Conservation (phyloP, 1,140 invertebrate genomes). For the Papilio dardanus region DNA sequence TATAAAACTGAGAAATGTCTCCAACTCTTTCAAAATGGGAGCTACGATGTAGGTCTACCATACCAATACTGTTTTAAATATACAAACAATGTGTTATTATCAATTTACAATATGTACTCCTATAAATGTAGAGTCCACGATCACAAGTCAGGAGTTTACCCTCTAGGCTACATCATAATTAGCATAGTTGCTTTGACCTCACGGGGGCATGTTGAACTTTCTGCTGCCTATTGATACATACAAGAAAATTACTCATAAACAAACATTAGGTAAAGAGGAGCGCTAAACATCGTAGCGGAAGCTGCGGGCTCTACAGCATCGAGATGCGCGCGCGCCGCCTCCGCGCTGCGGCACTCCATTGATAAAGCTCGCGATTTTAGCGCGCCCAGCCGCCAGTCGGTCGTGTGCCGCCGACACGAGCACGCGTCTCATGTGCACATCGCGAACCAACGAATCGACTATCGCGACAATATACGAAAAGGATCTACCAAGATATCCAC, state of each 20-base stretch:
- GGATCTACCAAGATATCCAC: constrained; percentile 41
- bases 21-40: background rate
- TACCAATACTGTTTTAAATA: background rate
- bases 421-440: constrained; percentile 53
- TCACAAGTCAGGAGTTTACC: too few species aligned
- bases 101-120: too few species aligned
- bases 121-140: too few species aligned
- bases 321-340: constrained; percentile 64
- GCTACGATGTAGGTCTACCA: background rate
- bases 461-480: constrained; percentile 44
- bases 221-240: background rate
- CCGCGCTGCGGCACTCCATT: constrained; percentile 53
- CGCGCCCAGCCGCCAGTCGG: constrained; percentile 59
- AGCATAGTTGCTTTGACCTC: too few species aligned
- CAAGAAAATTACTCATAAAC: constrained; percentile 52
- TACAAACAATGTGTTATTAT: background rate
- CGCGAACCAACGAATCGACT: constrained; percentile 51
- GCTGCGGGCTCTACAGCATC: constrained; percentile 64
- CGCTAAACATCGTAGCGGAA: constrained; percentile 72
- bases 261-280: constrained; percentile 68
- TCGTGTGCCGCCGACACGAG: constrained; percentile 61
- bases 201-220: background rate
- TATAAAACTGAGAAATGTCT: background rate
- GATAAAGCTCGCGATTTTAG: constrained; percentile 77
- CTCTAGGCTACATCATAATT: too few species aligned